These are phyloP conservation scores for Tiliacea aurago DNA, from an alignment of 2,888 invertebrate genomes.

Conservation along the genomic window DNA sequence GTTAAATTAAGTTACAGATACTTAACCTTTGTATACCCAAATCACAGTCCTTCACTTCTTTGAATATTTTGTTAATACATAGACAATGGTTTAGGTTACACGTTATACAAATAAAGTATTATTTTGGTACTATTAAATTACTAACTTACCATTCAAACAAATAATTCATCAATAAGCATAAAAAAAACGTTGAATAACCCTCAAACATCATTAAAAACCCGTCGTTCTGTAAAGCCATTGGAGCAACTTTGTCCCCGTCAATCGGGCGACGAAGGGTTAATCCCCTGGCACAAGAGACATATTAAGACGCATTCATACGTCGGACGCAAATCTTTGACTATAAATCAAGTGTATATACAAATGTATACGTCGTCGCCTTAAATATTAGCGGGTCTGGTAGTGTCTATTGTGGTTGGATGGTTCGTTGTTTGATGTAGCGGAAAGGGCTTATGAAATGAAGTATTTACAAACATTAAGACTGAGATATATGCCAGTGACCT, in stretches of 20 bases:
- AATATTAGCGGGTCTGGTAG: slow-evolving; percentile 41
- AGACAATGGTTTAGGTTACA: too few relatives aligned
- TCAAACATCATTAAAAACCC: slow-evolving; percentile 44
- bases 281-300: slow-evolving; percentile 63
- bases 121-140: neutral
- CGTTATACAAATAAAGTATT: too few relatives aligned
- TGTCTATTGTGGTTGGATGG: slow-evolving; percentile 15
- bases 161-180: neutral
- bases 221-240: slow-evolving; percentile 51
- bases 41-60: too few relatives aligned
- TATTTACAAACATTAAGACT: neutral
- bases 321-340: slow-evolving; percentile 61
- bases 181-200: slow-evolving; percentile 45
- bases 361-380: slow-evolving; percentile 41
- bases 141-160: neutral
- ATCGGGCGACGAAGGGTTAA: slow-evolving; percentile 67
- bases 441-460: neutral
- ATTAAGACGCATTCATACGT: slow-evolving; percentile 68
- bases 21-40: too few relatives aligned
- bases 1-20: too few relatives aligned
- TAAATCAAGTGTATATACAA: slow-evolving; percentile 60
- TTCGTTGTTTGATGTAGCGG: slow-evolving; percentile 11
- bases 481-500: too few relatives aligned
- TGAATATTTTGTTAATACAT: too few relatives aligned
- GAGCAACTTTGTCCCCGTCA: slow-evolving; percentile 60